Conservation (phyloP, 2,888 invertebrate genomes). For the Lasius platythorax region DNA sequence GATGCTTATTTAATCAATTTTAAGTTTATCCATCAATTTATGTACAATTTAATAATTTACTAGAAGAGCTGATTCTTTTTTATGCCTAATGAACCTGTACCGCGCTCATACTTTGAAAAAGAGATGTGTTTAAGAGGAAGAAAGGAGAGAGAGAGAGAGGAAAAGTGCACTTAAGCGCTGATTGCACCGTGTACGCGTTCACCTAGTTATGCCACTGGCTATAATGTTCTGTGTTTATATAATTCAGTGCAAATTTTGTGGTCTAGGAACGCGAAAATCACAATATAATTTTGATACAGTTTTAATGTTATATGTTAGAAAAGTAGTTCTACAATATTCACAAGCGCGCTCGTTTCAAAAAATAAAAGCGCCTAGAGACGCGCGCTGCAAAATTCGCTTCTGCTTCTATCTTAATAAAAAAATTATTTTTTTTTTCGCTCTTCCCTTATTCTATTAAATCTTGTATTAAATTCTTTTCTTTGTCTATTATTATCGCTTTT, state of each 20-base stretch:
- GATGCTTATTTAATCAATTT: background rate
- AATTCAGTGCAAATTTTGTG: conserved; percentile 49
- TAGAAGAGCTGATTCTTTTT: conserved; percentile 13
- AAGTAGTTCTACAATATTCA: background rate
- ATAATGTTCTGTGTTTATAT: conserved; percentile 44
- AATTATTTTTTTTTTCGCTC: background rate
- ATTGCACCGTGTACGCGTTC: conserved; percentile 39
- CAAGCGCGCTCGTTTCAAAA: background rate
- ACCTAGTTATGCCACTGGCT: conserved; percentile 45
- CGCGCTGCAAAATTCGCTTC: background rate
- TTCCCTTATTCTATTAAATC: background rate
- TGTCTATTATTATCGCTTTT: conserved; percentile 3
- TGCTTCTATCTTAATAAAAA: background rate
- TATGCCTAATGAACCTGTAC: conserved; percentile 34
- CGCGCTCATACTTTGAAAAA: conserved; percentile 33
- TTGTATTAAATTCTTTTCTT: background rate
- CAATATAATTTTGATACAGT: conserved; percentile 6
- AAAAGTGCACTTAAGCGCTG: conserved; percentile 47
- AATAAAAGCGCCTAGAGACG: background rate
- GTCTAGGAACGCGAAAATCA: conserved; percentile 26
- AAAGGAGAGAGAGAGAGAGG: background rate
- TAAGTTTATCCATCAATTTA: conserved; percentile 21
- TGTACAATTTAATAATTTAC: conserved; percentile 20
- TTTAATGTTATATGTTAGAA: background rate
- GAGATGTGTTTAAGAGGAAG: conserved; percentile 28